Base-by-base conservation (phyloP, 2,888 invertebrate species). In the Leptopterna dolabrata region DNA sequence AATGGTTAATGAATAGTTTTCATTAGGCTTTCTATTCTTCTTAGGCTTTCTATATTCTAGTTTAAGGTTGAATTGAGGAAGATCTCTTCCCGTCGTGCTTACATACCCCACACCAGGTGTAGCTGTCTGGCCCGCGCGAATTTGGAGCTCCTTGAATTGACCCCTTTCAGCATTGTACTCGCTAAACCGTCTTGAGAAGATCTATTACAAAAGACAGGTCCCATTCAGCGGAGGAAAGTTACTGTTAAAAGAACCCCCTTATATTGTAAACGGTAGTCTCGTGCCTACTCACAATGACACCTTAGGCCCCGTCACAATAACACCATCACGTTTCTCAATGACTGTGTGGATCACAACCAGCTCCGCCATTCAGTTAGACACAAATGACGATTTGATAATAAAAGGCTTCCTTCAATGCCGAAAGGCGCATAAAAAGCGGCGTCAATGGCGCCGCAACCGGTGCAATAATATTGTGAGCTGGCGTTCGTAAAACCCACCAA, bases 271-370 rank as follows among this genome's bases (percentile, higher is more conserved):
- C 63, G 63, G 63, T 63, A 63, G 63, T 63, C 63, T 63, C 63
- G 63, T 63, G 63, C 63, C 63, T 63, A 63, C 63, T 63, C 63
- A 63, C 63, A 63, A 63, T 63, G 63, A 63, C 63, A 63, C 63
- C 63, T 63, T 63, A 19, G 63, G 63, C 63, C 27, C 63, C 24
- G 63, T 63, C 63, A 63, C 63, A 63, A 63, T 63, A 63, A 63
- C 63, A 63, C 63, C 63, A 63, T 63, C 63, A 63, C 63, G 63
- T 63, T 63, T 27, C 27, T 63, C 63, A 63, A 63, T 63, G 63
- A 24, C 63, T 55, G 19, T 63, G 63, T 63, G 63, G 19, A 63
- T 63, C 63, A 63, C 63, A 63, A 63, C 63, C 63, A 63, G 63
- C 63, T 63, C 63, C 63, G 63, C 63, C 63, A 63, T 63, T 63